Percentiles rank a stretch among this genome's conserved stretches.
These are phyloP conservation scores for Patella ulyssiponensis DNA, from an alignment of 2,888 invertebrate species.

Conservation along the genomic window DNA sequence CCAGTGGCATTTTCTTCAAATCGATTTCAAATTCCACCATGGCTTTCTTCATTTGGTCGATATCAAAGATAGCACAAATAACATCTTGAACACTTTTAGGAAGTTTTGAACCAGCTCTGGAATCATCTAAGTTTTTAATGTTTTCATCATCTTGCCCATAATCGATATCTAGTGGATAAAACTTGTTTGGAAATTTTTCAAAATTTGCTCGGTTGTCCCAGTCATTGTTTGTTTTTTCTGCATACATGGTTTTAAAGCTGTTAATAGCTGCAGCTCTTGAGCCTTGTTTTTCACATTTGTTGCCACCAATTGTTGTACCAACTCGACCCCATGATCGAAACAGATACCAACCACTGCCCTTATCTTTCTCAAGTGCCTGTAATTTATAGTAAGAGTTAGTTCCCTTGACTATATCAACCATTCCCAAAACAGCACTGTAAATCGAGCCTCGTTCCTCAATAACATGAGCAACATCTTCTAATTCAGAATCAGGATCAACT, in stretches of 20 bases:
- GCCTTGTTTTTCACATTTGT: conserved; percentile 65
- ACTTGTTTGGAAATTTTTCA: conserved; percentile 80
- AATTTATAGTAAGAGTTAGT: conserved; percentile 96
- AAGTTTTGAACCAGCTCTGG: conserved; percentile 78
- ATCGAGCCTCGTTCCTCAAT: conserved; percentile 75
- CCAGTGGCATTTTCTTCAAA: conserved; percentile 97
- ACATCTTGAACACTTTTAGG: conserved; percentile 85
- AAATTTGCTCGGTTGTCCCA: conserved; percentile 83
- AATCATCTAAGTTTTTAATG: conserved; percentile 53
- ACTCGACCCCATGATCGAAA: conserved; percentile 97
- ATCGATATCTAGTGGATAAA: conserved; percentile 92
- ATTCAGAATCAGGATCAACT: conserved; percentile 90
- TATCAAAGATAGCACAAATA: conserved; percentile 89
- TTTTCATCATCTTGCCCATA: conserved; percentile 77
- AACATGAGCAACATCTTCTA: conserved; percentile 86
- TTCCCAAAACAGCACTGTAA: conserved; percentile 85
- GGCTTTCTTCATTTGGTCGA: conserved; percentile 90
- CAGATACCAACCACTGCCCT: conserved; percentile 78
- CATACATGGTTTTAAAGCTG: conserved; percentile 79
- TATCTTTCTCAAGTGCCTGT: conserved; percentile 87
- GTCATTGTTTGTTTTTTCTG: conserved; percentile 87
- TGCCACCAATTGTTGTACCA: conserved; percentile 89
- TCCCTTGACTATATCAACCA: conserved; percentile 88
- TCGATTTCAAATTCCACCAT: conserved; percentile 96
- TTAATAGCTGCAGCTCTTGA: conserved; percentile 69